Evolutionary conservation across 2,888 invertebrate species (phyloP), one percentile per base, ranked within the genome.

Genomic region (Philopedon plagiatum): DNA sequence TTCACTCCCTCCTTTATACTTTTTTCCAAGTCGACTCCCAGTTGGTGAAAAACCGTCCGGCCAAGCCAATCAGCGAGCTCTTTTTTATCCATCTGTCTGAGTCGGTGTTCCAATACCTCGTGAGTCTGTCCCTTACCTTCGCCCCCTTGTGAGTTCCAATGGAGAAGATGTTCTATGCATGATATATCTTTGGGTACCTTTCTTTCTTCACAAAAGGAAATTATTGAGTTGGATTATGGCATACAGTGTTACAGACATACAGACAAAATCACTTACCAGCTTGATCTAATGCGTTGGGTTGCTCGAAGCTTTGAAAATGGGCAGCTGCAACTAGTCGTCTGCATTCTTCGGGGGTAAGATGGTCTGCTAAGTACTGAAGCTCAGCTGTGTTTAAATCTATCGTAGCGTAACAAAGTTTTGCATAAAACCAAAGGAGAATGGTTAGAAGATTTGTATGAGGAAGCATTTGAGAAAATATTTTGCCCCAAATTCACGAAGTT

Each of bases 51-150:
- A 0, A 89, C 87, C 0, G 87, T 86, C 71, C 83, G 86, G 7
- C 90, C 89, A 0, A 92, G 80, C 91, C 91, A 91, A 76, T 89
- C 87, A 0, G 91, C 90, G 60, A 92, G 81, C 73, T 90, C 88
- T 0, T 75, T 72, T 76, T 87, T 88, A 19, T 87, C 88, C 67
- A 92, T 84, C 81, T 91, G 90, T 5, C 89, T 86, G 21, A 92
- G 82, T 76, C 91, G 86, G 46, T 86, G 87, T 54, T 86, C 86
- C 9, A 91, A 76, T 11, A 86, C 79, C 77, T 88, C 88, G 75
- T 91, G 91, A 2, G 88, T 88, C 80, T 88, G 87, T 0, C 88
- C 88, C 77, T 82, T 85, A 1, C 90, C 91, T 82, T 89, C 88
- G 0, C 81, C 82, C 0, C 80, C 80, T 7, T 83, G 80, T 3